Evolutionary conservation across 2,888 invertebrate genomes (phyloP).

Genomic region (Caenorhabditis sulstoni): DNA sequence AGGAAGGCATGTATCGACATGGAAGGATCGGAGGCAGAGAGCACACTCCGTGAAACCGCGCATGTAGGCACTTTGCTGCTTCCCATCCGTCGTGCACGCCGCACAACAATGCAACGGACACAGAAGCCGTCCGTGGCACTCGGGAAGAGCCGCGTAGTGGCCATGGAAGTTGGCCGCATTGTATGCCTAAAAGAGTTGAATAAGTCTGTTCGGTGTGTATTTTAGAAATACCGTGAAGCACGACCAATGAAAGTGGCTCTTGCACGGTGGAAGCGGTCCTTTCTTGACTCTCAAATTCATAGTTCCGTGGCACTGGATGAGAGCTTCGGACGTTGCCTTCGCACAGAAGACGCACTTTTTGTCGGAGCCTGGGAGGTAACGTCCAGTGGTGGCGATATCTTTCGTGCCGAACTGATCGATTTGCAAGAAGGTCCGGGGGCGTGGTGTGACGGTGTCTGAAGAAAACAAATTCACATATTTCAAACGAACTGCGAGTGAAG

Average conservation of each 20-base stretch:
- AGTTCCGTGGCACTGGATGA: not conserved
- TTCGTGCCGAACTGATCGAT: too few species aligned
- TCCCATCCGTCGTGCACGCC: conserved; percentile 2
- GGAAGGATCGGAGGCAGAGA: conserved; percentile 24
- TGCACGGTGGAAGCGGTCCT: too few species aligned
- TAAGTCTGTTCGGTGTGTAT: too few species aligned
- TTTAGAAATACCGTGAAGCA: not conserved
- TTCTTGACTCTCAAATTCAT: not conserved
- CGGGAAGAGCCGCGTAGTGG: conserved; percentile 9
- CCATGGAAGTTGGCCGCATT: conserved; percentile 1
- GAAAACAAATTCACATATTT: too few species aligned
- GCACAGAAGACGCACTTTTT: not conserved
- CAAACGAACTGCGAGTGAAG: too few species aligned
- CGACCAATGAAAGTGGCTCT: not conserved
- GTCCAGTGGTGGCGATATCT: not conserved
- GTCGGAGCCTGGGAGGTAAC: not conserved
- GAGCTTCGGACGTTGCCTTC: not conserved
- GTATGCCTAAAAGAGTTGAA: not conserved
- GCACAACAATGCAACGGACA: conserved; percentile 25
- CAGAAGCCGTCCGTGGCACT: conserved; percentile 24
- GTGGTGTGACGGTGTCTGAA: too few species aligned
- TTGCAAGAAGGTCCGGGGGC: too few species aligned
- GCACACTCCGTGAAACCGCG: conserved; percentile 19
- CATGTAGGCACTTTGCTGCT: conserved; percentile 20
- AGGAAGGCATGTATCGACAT: conserved; percentile 19